Evolutionary conservation across 2,113 vertebrate species (phyloP), one percentile per base, ranked within the genome.

Genomic region (Labeo catla): DNA sequence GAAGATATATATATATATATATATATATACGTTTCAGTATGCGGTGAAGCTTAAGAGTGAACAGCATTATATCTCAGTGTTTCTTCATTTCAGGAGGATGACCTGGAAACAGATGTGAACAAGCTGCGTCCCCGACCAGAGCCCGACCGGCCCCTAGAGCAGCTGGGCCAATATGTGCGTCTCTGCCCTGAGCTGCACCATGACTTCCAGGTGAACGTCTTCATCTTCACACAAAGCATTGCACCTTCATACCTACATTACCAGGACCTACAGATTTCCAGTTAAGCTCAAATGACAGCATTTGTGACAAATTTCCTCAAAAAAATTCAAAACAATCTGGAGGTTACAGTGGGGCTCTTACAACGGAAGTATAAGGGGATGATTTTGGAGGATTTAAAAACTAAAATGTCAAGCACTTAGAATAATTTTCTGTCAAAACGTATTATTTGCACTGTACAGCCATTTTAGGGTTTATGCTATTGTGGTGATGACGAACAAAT

Each of bases 41-140:
- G 57, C 28, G 23, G 78, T 7, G 86, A 43, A 84, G 45, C 86
- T 50, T 68, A 68, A 66, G 84, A 36, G 73, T 63, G 12, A 65
- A 72, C 19, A 19, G 76, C 5, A 12, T 70, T 72, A 74, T 76
- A 45, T 59, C 45, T 47, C 36, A 73, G 49, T 77, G 28, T 28
- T 74, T 77, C 2, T 28, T n/a, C 6, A 16, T 50, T 11, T 5
- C 84, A 98, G 98, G 96, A 98, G 77, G 96, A 97, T 28, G 97
- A 99, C 86, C 92, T 99, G 90, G 97, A 98, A 93, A 97, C 95
- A 6, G 97, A 98, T 49, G 59, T 96, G 80, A 94, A 90, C 89
- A 96, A 95, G 85, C 87, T 98, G 86, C 93, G 72, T 28, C 86
- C 92, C 52, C 94, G 86, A 7, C 94, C 96, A 8, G 90, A 89